Evolutionary conservation across 2,113 vertebrate species (phyloP).

Genomic region (Spilogale gracilis): DNA sequence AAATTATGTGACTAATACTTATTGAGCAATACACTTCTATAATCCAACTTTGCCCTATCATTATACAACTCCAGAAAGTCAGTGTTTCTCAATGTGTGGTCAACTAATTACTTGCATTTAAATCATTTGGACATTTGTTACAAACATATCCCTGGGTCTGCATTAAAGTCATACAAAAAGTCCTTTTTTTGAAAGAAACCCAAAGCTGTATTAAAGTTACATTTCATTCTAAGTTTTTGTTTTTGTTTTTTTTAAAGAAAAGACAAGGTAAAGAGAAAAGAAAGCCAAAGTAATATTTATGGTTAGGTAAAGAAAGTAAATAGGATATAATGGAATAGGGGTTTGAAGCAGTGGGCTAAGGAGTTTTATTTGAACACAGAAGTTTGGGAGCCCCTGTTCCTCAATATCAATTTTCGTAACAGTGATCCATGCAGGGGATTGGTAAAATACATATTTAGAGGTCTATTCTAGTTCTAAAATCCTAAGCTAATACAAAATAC

Average conservation of each 20-base stretch:
- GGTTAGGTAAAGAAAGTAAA: neutral
- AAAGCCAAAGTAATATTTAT: neutral
- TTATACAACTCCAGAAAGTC: neutral
- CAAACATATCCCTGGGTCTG: neutral
- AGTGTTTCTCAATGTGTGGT: neutral
- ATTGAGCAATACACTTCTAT: neutral
- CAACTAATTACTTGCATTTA: neutral
- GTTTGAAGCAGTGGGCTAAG: neutral
- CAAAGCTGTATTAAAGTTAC: neutral
- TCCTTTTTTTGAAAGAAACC: neutral
- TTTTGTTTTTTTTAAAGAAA: too few species aligned
- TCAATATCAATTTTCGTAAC: neutral
- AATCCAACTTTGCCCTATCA: neutral
- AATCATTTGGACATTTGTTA: neutral
- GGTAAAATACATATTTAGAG: neutral
- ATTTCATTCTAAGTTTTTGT: neutral
- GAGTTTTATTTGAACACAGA: neutral
- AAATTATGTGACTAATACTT: neutral
- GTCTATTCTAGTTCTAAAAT: neutral
- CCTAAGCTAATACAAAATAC: neutral
- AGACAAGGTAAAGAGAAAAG: neutral
- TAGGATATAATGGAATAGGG: neutral
- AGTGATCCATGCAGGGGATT: neutral
- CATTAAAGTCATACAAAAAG: neutral
- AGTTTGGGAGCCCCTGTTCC: neutral